Conservation (phyloP, 1,140 invertebrate genomes). For the Steinernema khuongi region DNA sequence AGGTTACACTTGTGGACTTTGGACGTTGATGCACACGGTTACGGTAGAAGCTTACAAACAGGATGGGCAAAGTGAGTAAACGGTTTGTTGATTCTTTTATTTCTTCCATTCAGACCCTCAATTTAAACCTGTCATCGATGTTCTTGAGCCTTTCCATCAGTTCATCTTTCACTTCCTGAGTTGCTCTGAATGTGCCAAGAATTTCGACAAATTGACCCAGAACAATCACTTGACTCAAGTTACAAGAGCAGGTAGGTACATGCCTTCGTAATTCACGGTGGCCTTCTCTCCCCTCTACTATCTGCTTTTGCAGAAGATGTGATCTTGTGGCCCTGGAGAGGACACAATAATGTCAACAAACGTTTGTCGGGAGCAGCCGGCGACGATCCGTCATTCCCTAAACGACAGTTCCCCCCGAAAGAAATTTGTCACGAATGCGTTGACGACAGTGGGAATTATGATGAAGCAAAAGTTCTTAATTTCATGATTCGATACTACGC, state of each 20-base stretch:
- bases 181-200: conserved; percentile 77
- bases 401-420: conserved; percentile 78
- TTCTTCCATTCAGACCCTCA: conserved; percentile 41
- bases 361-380: conserved; percentile 76
- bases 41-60: conserved; percentile 72
- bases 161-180: conserved; percentile 90
- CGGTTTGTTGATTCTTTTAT: background rate
- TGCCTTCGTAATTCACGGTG: conserved; percentile 61
- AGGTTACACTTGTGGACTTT: conserved; percentile 87
- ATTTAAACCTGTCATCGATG: conserved; percentile 59
- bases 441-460: conserved; percentile 32
- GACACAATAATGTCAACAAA: conserved; percentile 87
- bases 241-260: conserved; percentile 34
- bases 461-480: conserved; percentile 47
- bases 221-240: conserved; percentile 65
- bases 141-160: conserved; percentile 75
- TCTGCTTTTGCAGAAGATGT: conserved; percentile 70
- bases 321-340: conserved; percentile 86
- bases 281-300: too few relatives aligned
- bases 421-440: conserved; percentile 56
- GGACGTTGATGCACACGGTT: conserved; percentile 87
- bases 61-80: conserved; percentile 54
- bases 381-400: conserved; percentile 83
- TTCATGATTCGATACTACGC: conserved; percentile 52
- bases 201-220: conserved; percentile 75